Percentiles rank a stretch among this genome's conserved stretches.
Evolutionary conservation across 2,888 invertebrate species (phyloP).

Genomic region (Polydesmus complanatus): DNA sequence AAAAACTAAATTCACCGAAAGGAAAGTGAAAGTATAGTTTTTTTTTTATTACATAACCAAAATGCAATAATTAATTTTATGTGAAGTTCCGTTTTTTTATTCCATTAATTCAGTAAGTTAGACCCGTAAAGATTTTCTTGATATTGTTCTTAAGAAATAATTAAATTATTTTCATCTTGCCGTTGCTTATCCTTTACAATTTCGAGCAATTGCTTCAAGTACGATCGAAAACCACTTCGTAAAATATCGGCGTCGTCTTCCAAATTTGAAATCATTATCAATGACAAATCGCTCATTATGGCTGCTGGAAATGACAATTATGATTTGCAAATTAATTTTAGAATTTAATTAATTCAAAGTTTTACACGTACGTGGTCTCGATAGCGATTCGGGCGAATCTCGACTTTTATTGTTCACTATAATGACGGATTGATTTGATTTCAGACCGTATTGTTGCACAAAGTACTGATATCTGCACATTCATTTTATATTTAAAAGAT

Average conservation of each 20-base stretch:
- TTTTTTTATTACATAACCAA: too few relatives aligned
- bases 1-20: too few relatives aligned
- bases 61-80: too few relatives aligned
- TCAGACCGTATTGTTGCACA: conserved; percentile 49
- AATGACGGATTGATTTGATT: conserved; percentile 50
- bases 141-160: conserved; percentile 3
- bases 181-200: conserved; percentile 22
- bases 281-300: not conserved
- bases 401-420: conserved; percentile 37
- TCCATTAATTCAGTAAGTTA: too few relatives aligned
- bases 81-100: too few relatives aligned
- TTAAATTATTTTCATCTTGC: conserved; percentile 25
- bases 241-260: conserved; percentile 45
- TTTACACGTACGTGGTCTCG: conserved; percentile 18
- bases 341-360: not conserved
- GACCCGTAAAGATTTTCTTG: not conserved
- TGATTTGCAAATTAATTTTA: not conserved
- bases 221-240: conserved; percentile 40
- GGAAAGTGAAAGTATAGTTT: too few relatives aligned
- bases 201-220: conserved; percentile 18
- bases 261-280: conserved; percentile 39
- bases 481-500: conserved; percentile 15
- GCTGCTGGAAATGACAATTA: not conserved
- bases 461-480: conserved; percentile 43
- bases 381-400: conserved; percentile 11